These are phyloP conservation scores for Promerops cafer DNA, from an alignment of 2,113 vertebrate genomes.

Conservation along the genomic window DNA sequence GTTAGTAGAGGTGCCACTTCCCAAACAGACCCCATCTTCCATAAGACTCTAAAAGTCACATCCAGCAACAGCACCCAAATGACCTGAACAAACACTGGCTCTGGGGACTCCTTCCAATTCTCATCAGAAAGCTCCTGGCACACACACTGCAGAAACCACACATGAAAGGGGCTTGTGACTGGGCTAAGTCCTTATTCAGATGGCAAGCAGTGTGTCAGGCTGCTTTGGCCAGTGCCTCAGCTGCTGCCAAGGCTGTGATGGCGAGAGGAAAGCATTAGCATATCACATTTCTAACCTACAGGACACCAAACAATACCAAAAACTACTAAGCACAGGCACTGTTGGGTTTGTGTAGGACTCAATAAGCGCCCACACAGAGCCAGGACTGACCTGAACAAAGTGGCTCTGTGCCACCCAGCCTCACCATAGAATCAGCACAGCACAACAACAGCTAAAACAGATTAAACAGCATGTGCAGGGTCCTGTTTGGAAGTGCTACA, in stretches of 20 bases:
- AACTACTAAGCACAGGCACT: not conserved
- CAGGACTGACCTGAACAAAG: slow-evolving; percentile 11
- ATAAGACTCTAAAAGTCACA: not conserved
- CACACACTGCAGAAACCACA: not conserved
- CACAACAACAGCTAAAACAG: not conserved
- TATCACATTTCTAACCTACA: slow-evolving; percentile 47
- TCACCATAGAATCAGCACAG: not conserved
- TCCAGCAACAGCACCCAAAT: not conserved
- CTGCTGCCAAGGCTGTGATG: not conserved
- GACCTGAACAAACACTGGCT: not conserved
- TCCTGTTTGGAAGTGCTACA: not conserved
- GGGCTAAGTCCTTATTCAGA: slow-evolving; percentile 16
- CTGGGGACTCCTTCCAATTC: not conserved
- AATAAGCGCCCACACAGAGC: not conserved
- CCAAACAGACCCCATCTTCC: not conserved
- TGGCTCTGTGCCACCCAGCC: slow-evolving; percentile 41
- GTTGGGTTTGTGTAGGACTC: not conserved
- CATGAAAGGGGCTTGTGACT: slow-evolving; percentile 31
- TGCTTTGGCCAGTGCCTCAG: not conserved
- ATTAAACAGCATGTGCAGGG: not conserved
- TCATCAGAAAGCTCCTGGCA: slow-evolving; percentile 18
- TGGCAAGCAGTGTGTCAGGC: not conserved
- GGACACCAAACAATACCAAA: not conserved
- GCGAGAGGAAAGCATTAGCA: slow-evolving; percentile 32
- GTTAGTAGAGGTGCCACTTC: not conserved